These are phyloP conservation scores for Chironex yamaguchii DNA, from an alignment of 30 jellyfish, hydroid and myxozoan species.

Conservation along the genomic window DNA sequence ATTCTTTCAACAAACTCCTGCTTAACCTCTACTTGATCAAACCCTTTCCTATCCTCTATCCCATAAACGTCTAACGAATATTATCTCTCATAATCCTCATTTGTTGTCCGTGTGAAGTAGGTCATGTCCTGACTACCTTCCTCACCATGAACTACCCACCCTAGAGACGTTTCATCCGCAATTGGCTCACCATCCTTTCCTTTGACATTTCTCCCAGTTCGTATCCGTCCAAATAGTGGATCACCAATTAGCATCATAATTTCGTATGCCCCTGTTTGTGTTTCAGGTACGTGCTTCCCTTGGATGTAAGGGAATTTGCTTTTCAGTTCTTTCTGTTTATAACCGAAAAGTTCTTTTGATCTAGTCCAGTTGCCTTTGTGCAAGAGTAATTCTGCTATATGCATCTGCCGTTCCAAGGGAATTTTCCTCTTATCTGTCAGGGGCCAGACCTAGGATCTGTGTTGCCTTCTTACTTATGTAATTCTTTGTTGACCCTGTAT, in stretches of 20 bases:
- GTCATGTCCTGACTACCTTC: not conserved
- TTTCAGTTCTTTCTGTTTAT: constrained; percentile 44
- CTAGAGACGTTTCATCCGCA: constrained; percentile 58
- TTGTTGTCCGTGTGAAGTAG: constrained; percentile 52
- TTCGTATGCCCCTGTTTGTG: constrained; percentile 43
- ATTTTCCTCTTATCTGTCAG: constrained; percentile 23
- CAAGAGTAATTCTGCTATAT: no score
- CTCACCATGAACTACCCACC: constrained; percentile 64
- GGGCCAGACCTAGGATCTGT: not conserved
- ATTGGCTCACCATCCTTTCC: constrained; percentile 47
- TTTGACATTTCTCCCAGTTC: constrained; percentile 51
- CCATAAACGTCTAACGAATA: constrained; percentile 43
- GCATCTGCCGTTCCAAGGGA: constrained; percentile 37
- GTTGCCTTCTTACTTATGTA: constrained; percentile 15
- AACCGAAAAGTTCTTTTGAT: constrained; percentile 34
- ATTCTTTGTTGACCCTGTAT: constrained; percentile 23
- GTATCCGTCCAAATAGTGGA: constrained; percentile 43
- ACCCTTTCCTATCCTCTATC: constrained; percentile 54
- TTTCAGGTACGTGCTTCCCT: constrained; percentile 42
- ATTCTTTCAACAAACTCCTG: constrained; percentile 49
- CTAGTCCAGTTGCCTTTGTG: constrained; percentile 37
- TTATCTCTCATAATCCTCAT: constrained; percentile 26
- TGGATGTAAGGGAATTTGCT: constrained; percentile 29
- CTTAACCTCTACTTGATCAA: constrained; percentile 42
- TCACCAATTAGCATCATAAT: constrained; percentile 51